These are phyloP conservation scores for Ecliptopera silaceata DNA, from an alignment of 2,888 invertebrate species.

Conservation along the genomic window DNA sequence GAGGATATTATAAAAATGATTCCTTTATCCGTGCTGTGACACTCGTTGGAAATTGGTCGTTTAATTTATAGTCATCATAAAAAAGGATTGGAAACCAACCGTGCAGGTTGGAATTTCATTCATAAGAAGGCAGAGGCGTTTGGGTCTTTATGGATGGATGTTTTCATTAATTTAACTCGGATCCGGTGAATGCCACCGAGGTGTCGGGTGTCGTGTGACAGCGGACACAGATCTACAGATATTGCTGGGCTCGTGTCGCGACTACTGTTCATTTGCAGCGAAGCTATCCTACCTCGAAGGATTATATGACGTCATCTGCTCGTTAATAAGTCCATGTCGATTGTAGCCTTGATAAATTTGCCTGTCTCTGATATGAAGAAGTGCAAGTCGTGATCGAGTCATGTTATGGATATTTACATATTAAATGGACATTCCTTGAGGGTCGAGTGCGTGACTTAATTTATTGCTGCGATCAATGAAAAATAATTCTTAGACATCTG, in stretches of 20 bases:
- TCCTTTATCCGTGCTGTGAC: conserved; percentile 82
- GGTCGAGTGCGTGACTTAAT: conserved; percentile 73
- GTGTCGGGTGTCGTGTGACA: conserved; percentile 67
- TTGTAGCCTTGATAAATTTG: conserved; percentile 36
- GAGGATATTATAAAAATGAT: conserved; percentile 83
- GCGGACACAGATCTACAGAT: conserved; percentile 62
- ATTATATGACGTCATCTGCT: conserved; percentile 40
- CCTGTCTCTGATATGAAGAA: conserved; percentile 48
- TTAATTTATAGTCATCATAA: conserved; percentile 80
- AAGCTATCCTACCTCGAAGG: conserved; percentile 22
- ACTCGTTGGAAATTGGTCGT: conserved; percentile 81
- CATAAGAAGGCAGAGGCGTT: conserved; percentile 83
- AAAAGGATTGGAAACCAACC: conserved; percentile 75
- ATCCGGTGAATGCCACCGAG: conserved; percentile 69
- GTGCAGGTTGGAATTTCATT: conserved; percentile 82
- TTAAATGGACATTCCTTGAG: conserved; percentile 65
- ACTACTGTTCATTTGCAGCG: conserved; percentile 60
- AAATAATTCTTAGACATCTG: conserved; percentile 69
- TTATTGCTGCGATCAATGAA: conserved; percentile 69
- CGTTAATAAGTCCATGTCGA: conserved; percentile 24
- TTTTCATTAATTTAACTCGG: conserved; percentile 81
- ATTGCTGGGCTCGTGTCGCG: conserved; percentile 60
- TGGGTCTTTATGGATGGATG: conserved; percentile 81
- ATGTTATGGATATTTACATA: conserved; percentile 61
- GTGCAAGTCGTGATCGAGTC: conserved; percentile 60